Base-by-base conservation (phyloP, 2,113 vertebrate genomes). In the Fulmarus glacialis region DNA sequence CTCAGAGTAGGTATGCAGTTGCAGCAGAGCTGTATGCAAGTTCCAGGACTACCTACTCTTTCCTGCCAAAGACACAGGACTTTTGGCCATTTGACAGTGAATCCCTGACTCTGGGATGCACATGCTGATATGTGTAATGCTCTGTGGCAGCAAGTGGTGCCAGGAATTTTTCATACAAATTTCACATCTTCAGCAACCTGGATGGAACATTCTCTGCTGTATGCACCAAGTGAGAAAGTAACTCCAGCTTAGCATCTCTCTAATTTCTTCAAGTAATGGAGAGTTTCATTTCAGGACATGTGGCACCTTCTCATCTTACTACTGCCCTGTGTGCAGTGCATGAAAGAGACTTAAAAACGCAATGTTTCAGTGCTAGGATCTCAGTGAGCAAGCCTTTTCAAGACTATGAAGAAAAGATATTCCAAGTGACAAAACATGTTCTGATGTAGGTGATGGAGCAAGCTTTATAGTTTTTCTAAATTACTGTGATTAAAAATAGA, bases 91-190 rank as follows among this genome's bases (percentile, higher is more conserved):
- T 32, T 72, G 59, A 26, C 58, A 55, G 78, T 11, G 59, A 43
- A 18, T 16, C 16, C 29, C 20, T 26, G n/a, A 50, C n/a, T 38
- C 2, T 0, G 32, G n/a, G 16, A 12, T 55, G 55, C 40, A 43
- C 32, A 2, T 26, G 22, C 52, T 43, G 78, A 7, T 60, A 26
- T 3, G 27, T 21, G 22, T 22, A 36, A 34, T 6, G 5, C 22
- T 43, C 12, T 53, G 26, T 18, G 13, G 67, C 74, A 68, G 53
- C 21, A 27, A 68, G 15, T 5, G 12, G 23, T 40, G 53, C 47
- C 53, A 73, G 66, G 47, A 62, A 40, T 27, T 29, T 62, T 43
- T 55, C 17, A 20, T 48, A 58, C 9, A 45, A 50, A 45, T 52
- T 56, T 56, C 24, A 20, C 21, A n/a, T 52, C 24, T 64, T 63